Evolutionary conservation across 1,140 invertebrate species (phyloP).

Genomic region (Cardiocondyla obscurior): DNA sequence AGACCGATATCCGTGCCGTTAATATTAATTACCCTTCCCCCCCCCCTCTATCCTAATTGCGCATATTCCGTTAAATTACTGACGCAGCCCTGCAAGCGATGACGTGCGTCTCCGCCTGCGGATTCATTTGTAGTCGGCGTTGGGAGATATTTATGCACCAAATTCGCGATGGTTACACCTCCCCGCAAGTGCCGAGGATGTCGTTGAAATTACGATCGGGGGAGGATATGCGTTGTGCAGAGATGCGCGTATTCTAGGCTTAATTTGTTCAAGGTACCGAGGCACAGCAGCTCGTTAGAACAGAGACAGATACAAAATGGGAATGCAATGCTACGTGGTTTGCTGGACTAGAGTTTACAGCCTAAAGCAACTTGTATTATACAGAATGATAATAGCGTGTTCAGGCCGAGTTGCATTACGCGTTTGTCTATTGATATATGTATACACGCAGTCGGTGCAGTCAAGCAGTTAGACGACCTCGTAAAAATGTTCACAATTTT

Average conservation of each 20-base stretch:
- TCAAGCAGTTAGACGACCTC: not conserved
- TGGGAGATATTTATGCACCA: conserved; percentile 66
- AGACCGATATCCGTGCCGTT: conserved; percentile 72
- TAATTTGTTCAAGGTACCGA: conserved; percentile 55
- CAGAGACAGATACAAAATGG: conserved; percentile 25
- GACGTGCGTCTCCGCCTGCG: conserved; percentile 53
- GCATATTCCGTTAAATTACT: conserved; percentile 73
- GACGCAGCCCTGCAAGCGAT: conserved; percentile 57
- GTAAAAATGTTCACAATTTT: no score
- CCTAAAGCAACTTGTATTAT: conserved; percentile 30
- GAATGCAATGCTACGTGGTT: not conserved
- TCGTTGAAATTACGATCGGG: conserved; percentile 49
- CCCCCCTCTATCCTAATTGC: conserved; percentile 67
- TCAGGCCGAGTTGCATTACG: not conserved
- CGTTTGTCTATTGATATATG: not conserved
- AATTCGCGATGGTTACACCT: conserved; percentile 31
- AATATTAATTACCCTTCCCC: conserved; percentile 80
- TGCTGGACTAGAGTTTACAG: conserved; percentile 25
- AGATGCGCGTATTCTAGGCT: not conserved
- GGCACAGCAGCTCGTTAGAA: conserved; percentile 12
- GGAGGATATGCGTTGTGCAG: conserved; percentile 1
- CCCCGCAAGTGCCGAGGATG: not conserved
- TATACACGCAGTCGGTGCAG: not conserved
- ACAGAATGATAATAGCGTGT: conserved; percentile 32
- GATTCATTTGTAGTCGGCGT: conserved; percentile 65